Percentiles rank a stretch among this genome's conserved stretches.
phyloP scores from a whole-genome alignment of 2,797 vertebrate genomes.

The Scleropages formosus region DNA sequence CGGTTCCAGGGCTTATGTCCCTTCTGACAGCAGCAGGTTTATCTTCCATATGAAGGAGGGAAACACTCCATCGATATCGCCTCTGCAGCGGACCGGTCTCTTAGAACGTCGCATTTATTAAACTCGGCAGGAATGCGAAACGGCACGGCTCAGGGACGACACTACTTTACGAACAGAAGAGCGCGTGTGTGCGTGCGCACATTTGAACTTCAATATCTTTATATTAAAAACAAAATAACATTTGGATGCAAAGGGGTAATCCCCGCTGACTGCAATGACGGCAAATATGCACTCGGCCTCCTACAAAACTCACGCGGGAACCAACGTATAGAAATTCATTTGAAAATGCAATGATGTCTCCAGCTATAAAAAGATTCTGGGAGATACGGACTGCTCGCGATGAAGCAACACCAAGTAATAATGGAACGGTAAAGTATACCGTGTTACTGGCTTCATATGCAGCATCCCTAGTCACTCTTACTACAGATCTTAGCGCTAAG shows the following conservation, averaged over 20 bases:
- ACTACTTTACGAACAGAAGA: background rate
- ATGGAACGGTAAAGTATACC: background rate
- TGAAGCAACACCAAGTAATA: background rate
- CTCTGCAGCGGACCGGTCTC: background rate
- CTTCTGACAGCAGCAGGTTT: too few relatives aligned
- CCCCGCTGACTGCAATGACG: too few relatives aligned
- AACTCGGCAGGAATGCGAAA: background rate
- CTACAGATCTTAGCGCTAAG: background rate
- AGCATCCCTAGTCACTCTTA: background rate
- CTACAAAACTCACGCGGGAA: background rate
- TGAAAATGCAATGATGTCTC: background rate
- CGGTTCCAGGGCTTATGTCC: too few relatives aligned
- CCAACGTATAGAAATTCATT: background rate
- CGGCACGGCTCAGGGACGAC: too few relatives aligned
- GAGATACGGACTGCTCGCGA: background rate
- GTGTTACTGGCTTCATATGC: background rate
- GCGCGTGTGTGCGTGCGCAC: background rate
- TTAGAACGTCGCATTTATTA: background rate
- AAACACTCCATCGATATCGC: too few relatives aligned
- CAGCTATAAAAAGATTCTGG: background rate
- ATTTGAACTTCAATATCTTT: conserved; percentile 5
- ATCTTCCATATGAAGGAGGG: too few relatives aligned
- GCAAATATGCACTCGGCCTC: too few relatives aligned
- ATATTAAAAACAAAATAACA: background rate
- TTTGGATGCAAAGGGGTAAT: background rate